Percentiles rank a stretch among this genome's conserved stretches.
Conservation (phyloP, 2,113 vertebrate species). For the Gallinago media region DNA sequence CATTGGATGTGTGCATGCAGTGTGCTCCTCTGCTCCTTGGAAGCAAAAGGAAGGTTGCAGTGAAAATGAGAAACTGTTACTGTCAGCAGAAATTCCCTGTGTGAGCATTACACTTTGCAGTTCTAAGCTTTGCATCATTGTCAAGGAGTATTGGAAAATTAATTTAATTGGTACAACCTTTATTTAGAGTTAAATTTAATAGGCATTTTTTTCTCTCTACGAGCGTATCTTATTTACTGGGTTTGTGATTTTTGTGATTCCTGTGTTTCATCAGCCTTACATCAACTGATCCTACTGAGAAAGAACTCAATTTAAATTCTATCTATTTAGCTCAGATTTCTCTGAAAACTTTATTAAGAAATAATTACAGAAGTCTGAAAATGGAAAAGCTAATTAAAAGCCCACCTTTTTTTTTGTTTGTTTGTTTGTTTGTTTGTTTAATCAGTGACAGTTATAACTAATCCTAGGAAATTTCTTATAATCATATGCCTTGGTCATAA, state of each 20-base stretch:
- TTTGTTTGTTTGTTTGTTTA: background rate
- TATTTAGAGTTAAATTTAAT: background rate
- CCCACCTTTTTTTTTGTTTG: background rate
- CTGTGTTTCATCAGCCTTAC: background rate
- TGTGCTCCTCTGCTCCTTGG: background rate
- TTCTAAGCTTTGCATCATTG: background rate
- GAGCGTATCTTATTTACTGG: background rate
- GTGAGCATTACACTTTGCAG: background rate
- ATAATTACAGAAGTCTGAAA: background rate
- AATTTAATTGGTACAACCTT: slow-evolving; percentile 5
- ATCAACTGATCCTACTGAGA: background rate
- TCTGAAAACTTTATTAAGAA: background rate
- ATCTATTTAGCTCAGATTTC: background rate
- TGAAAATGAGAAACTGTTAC: background rate
- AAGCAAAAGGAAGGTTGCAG: background rate
- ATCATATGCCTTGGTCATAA: background rate
- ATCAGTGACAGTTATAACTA: background rate
- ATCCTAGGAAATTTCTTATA: background rate
- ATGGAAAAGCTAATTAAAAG: background rate
- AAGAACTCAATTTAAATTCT: background rate
- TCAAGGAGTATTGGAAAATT: slow-evolving; percentile 8
- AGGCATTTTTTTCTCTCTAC: background rate
- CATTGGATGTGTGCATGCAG: background rate
- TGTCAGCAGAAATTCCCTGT: background rate
- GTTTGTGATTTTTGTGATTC: background rate